phyloP scores from a whole-genome alignment of 2,888 invertebrate genomes.

The Phortica magna region DNA sequence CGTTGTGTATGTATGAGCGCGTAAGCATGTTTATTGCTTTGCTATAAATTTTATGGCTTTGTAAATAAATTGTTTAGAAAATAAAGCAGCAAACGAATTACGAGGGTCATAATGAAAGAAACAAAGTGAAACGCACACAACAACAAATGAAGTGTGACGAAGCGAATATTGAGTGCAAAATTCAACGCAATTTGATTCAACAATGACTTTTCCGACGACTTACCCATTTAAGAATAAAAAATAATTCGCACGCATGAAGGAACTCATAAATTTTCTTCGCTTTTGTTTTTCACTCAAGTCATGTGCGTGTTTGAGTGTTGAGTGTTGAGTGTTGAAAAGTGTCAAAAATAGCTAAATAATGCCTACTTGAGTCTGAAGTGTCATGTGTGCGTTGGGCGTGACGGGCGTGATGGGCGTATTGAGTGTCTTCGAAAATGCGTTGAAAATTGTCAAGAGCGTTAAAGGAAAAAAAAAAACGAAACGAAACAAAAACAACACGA shows the following conservation, averaged over 20 bases:
- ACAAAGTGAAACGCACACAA: background rate
- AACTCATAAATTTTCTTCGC: conserved; percentile 63
- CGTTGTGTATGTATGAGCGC: conserved; percentile 22
- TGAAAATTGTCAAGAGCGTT: conserved; percentile 63
- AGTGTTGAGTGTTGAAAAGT: conserved; percentile 30
- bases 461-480: conserved; percentile 65
- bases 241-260: conserved; percentile 50
- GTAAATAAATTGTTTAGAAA: conserved; percentile 60
- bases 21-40: conserved; percentile 57
- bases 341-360: conserved; percentile 66
- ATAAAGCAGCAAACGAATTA: conserved; percentile 30
- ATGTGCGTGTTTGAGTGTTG: conserved; percentile 26
- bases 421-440: conserved; percentile 49
- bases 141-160: background rate
- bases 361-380: conserved; percentile 35
- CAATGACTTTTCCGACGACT: too few species aligned
- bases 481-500: background rate
- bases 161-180: background rate
- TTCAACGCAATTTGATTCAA: too few species aligned
- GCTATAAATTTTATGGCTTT: conserved; percentile 67
- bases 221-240: background rate
- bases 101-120: conserved; percentile 15
- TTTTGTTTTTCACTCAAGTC: conserved; percentile 48
- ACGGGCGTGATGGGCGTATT: background rate
- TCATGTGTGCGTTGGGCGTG: background rate